These are phyloP conservation scores for Rissa tridactyla DNA, from an alignment of 2,113 vertebrate genomes.

Conservation along the genomic window DNA sequence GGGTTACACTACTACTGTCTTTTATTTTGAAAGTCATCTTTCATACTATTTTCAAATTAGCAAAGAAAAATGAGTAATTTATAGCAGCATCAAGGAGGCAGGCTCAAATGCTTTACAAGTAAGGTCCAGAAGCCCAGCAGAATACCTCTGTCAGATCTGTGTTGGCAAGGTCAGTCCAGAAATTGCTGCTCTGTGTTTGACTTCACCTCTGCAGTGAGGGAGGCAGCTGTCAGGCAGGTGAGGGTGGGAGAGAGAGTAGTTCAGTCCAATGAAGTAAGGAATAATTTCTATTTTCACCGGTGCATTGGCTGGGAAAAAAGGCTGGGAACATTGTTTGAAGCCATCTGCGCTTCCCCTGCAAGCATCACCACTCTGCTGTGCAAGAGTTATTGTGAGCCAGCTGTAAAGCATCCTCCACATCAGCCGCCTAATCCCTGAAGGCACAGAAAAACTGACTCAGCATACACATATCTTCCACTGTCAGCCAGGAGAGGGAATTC, in stretches of 20 bases:
- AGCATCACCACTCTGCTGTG: background rate
- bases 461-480: background rate
- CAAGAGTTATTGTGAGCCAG: background rate
- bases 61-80: background rate
- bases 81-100: background rate
- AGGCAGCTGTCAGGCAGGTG: background rate
- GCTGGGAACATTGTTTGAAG: background rate
- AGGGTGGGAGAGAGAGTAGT: background rate
- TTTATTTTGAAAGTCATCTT: background rate
- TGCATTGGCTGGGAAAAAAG: background rate
- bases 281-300: background rate
- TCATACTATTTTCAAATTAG: background rate
- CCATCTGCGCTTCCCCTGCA: background rate
- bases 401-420: background rate
- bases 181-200: background rate
- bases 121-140: background rate
- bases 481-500: background rate
- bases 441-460: background rate
- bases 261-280: background rate
- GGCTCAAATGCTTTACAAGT: background rate
- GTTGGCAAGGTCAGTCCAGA: background rate
- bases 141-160: background rate
- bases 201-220: background rate
- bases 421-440: background rate
- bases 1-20: background rate